These are phyloP conservation scores for Oreochromis spilurus DNA, from an alignment of 2,113 vertebrate species.

Conservation along the genomic window DNA sequence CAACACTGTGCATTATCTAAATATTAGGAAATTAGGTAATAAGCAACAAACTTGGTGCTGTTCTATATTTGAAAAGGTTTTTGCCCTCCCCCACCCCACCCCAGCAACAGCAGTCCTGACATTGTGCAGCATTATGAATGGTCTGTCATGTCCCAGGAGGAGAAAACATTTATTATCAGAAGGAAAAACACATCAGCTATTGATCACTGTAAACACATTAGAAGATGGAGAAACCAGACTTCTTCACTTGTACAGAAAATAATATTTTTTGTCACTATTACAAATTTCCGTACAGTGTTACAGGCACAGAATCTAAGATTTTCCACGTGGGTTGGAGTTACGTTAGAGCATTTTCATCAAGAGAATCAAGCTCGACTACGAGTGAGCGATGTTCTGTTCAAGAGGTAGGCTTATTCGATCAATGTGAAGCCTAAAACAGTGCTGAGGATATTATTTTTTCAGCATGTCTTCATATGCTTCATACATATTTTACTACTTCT, in stretches of 20 bases:
- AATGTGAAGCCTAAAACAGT: background rate
- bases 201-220: background rate
- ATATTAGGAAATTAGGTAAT: background rate
- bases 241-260: background rate
- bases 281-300: background rate
- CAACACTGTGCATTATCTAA: background rate
- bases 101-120: background rate
- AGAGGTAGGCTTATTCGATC: background rate
- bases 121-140: background rate
- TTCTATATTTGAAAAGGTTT: background rate
- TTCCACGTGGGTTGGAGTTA: background rate
- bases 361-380: background rate
- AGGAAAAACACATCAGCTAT: background rate
- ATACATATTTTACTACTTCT: background rate
- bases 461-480: background rate
- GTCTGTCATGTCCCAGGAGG: background rate
- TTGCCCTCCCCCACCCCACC: background rate
- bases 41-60: background rate
- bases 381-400: background rate
- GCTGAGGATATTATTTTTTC: background rate
- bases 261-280: background rate
- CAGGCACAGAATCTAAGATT: background rate
- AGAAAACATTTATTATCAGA: background rate
- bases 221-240: background rate
- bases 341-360: background rate